Percentiles rank a stretch among this genome's conserved stretches.
phyloP scores from a whole-genome alignment of 2,113 vertebrate species.

The Eudyptes chrysolophus region DNA sequence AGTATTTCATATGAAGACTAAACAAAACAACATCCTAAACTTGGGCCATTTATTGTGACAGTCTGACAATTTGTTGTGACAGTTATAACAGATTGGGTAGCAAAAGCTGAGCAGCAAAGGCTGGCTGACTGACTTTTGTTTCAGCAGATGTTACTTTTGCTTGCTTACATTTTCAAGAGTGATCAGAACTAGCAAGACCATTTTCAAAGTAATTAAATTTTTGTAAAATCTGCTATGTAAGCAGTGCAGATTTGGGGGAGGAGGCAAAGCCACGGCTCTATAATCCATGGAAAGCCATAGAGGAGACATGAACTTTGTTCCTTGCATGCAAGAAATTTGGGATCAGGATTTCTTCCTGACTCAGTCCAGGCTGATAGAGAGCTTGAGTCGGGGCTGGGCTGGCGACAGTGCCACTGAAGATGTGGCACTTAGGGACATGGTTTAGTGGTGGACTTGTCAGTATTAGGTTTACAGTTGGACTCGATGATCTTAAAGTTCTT shows the following conservation, averaged over 20 bases:
- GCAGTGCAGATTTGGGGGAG: background rate
- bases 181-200: background rate
- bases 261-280: background rate
- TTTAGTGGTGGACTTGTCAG: too few relatives aligned
- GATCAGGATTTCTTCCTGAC: background rate
- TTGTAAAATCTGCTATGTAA: background rate
- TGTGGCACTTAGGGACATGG: too few relatives aligned
- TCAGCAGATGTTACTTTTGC: background rate
- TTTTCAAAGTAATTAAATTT: background rate
- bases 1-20: background rate
- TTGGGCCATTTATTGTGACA: slow-evolving; percentile 12
- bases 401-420: background rate
- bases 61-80: slow-evolving; percentile 3
- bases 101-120: slow-evolving; percentile 16
- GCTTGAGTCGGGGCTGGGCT: accelerated
- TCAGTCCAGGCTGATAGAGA: background rate
- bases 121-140: background rate
- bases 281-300: background rate
- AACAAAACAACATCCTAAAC: slow-evolving; percentile 4
- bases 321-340: background rate
- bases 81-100: background rate
- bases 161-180: background rate
- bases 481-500: too few relatives aligned
- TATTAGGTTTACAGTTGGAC: too few relatives aligned
- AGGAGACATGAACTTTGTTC: background rate